Percentiles rank a stretch among this genome's conserved stretches.
Conservation (phyloP, 1,140 invertebrate species). For the roundworm (Caenorhabditis elegans) region DNA sequence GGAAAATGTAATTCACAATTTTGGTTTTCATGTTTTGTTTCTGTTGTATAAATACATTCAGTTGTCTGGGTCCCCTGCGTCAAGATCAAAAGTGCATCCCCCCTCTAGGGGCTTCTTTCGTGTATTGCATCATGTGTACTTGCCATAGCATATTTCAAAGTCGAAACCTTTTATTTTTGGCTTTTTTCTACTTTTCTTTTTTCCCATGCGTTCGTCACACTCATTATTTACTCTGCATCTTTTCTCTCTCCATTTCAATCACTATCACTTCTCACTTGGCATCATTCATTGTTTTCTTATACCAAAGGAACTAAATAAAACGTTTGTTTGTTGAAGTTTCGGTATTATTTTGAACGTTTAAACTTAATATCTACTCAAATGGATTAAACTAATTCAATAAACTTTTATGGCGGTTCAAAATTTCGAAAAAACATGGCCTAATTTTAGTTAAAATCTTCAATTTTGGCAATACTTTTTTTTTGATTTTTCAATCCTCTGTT, state of each 20-base stretch:
- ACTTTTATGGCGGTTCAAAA: too few species aligned
- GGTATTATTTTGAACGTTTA: too few species aligned
- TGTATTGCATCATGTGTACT: constrained; percentile 12
- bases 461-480: too few species aligned
- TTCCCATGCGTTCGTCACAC: neutral
- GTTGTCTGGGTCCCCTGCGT: neutral
- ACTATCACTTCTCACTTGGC: neutral
- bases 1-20: constrained; percentile 2
- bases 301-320: too few species aligned
- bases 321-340: too few species aligned
- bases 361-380: too few species aligned
- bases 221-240: neutral
- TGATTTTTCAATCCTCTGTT: too few species aligned
- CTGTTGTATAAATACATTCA: neutral
- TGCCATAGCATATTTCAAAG: neutral
- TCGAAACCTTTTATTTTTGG: neutral
- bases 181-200: neutral
- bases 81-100: neutral
- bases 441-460: too few species aligned
- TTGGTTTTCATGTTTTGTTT: neutral
- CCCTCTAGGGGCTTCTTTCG: neutral
- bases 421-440: too few species aligned
- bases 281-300: too few species aligned
- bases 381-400: too few species aligned
- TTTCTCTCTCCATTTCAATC: neutral